Percentiles rank a stretch among this genome's conserved stretches.
phyloP scores from a whole-genome alignment of 1,140 invertebrate species.

The Idris sp. region DNA sequence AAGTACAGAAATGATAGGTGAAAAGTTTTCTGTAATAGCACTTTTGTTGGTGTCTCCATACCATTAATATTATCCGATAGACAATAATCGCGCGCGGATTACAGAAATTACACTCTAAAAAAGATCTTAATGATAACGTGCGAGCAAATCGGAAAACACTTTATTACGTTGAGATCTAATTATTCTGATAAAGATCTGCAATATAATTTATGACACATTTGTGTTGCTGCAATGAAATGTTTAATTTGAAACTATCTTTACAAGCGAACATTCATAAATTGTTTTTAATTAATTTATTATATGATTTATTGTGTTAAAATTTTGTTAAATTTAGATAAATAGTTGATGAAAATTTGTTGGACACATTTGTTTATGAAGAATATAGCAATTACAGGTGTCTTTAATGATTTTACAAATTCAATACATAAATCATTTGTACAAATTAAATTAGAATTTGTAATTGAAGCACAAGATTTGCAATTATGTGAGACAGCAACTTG shows the following conservation, averaged over 20 bases:
- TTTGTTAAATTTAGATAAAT: too few relatives aligned
- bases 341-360: too few relatives aligned
- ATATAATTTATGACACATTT: neutral
- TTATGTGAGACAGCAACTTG: slow-evolving; percentile 19
- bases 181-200: slow-evolving; percentile 16
- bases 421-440: slow-evolving; percentile 10
- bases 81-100: slow-evolving; percentile 22
- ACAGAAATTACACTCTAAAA: slow-evolving; percentile 11
- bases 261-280: too few relatives aligned
- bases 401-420: slow-evolving; percentile 12
- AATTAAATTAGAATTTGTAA: slow-evolving; percentile 6
- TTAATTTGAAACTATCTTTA: too few relatives aligned
- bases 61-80: slow-evolving; percentile 8
- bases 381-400: neutral
- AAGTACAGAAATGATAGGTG: slow-evolving; percentile 34
- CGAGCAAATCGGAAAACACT: neutral
- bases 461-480: slow-evolving; percentile 9
- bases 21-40: slow-evolving; percentile 29
- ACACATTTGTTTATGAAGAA: too few relatives aligned
- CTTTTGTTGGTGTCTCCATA: slow-evolving; percentile 1
- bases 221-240: too few relatives aligned
- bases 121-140: slow-evolving; percentile 20
- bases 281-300: too few relatives aligned
- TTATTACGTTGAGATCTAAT: slow-evolving; percentile 3
- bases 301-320: too few relatives aligned